Conservation (phyloP, 2,888 invertebrate species). For the Uropetala carovei region DNA sequence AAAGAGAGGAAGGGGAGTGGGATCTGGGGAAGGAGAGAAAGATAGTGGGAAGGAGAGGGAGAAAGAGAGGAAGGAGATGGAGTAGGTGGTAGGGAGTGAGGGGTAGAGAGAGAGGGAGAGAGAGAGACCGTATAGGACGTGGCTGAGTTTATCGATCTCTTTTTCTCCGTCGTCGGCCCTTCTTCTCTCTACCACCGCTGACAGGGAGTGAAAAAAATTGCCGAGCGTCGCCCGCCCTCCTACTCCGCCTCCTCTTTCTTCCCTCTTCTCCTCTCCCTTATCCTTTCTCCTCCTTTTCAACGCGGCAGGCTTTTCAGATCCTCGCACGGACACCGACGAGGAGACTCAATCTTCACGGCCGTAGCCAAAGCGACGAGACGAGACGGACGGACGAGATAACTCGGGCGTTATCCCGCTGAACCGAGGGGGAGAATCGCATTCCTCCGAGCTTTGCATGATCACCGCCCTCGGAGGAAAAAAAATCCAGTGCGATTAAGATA, state of each 20-base stretch:
- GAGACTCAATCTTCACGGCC: background rate
- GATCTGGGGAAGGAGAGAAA: background rate
- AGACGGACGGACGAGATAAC: background rate
- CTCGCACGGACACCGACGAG: too few relatives aligned
- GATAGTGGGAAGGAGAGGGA: background rate
- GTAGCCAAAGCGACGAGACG: background rate
- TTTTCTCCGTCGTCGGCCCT: slow-evolving; percentile 57
- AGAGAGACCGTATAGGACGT: slow-evolving; percentile 57
- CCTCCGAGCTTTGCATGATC: background rate
- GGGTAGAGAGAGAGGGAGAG: background rate
- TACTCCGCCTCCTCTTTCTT: background rate
- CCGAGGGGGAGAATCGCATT: background rate
- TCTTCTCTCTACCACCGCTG: slow-evolving; percentile 32
- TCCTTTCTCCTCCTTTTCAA: background rate
- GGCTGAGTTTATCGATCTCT: slow-evolving; percentile 61
- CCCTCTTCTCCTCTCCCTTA: background rate
- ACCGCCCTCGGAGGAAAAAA: background rate
- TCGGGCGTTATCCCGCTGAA: background rate
- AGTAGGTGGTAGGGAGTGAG: background rate
- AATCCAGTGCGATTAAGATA: background rate
- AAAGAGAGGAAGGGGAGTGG: background rate
- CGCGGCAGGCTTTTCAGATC: too few relatives aligned
- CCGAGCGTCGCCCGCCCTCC: slow-evolving; percentile 8
- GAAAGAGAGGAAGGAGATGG: background rate
- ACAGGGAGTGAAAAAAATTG: slow-evolving; percentile 14